A percentile compares a stretch with the other conserved stretches of the same genome.
These are phyloP conservation scores for Axis porcinus DNA, from an alignment of 2,113 vertebrate genomes.

Conservation along the genomic window DNA sequence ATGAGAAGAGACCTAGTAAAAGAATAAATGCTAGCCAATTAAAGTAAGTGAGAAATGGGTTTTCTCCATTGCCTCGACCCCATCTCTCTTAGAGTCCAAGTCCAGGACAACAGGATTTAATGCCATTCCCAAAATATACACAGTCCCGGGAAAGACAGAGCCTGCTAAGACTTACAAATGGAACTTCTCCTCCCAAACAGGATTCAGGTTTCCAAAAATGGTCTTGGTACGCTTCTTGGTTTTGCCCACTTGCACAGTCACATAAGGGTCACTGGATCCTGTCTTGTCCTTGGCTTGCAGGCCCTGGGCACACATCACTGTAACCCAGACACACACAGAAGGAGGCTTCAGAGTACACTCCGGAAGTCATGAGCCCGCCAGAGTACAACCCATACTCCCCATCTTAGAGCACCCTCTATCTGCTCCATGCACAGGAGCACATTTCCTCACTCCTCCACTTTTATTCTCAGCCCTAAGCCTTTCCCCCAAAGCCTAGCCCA, in stretches of 20 bases:
- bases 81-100: not conserved
- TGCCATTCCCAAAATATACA: not conserved
- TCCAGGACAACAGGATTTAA: not conserved
- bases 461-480: not conserved
- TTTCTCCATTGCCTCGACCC: not conserved
- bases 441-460: not conserved
- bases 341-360: not conserved
- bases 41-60: not conserved
- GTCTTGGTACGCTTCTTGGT: constrained; percentile 99
- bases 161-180: constrained; percentile 91
- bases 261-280: constrained; percentile 97
- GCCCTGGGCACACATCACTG: constrained; percentile 96
- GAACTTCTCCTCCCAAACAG: constrained; percentile 98
- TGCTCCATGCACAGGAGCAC: not conserved
- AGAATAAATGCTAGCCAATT: not conserved
- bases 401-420: not conserved
- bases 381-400: not conserved
- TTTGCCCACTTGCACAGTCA: constrained; percentile 98
- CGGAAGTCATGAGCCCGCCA: not conserved
- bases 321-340: constrained; percentile 30
- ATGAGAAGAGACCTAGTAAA: not conserved
- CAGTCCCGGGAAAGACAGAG: not conserved
- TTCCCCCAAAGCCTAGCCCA: not conserved
- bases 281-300: constrained; percentile 99
- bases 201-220: constrained; percentile 97